Base-by-base conservation (phyloP, 2,888 invertebrate genomes). In the Drepanosiphum platanoidis region DNA sequence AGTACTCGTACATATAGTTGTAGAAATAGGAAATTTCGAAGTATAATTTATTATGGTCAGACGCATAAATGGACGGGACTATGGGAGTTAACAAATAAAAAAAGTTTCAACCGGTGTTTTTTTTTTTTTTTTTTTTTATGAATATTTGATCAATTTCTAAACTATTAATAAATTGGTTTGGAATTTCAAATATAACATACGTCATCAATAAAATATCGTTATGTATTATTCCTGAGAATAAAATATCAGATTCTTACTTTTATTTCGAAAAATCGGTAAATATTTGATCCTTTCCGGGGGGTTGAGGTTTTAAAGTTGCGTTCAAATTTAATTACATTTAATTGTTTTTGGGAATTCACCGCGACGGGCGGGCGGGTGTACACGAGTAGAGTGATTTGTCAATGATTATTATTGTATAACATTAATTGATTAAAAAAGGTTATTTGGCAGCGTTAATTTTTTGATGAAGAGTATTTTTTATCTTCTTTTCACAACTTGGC, bases 131-230 rank as follows among this genome's bases (percentile, higher is more conserved):
- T 5, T 70, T 70, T 70, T n/a, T 36, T 36, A 70, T 70, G 34
- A 70, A 36, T 70, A 70, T 70, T 70, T 70, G 9, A 70, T 70
- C 68, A 36, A n/a, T 70, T 34, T 36, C 36, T 70, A n/a, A n/a
- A 18, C 36, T 70, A 70, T 70, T 70, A 70, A 70, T 36, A 36
- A 36, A 36, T 36, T 36, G 68, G n/a, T 36, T 36, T n/a, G 22
- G n/a, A 66, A 79, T 79, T 77, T 39, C 61, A 32, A n/a, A n/a
- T 13, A 8, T 22, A 27, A 11, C 42, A 42, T 42, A 42, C 42
- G 8, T 42, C 5, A 42, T 42, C 5, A 42, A 42, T 42, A 42
- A 27, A n/a, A 27, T n/a, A 42, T 61, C n/a, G 22, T 9, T 27
- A 61, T 27, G 18, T n/a, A 61, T 61, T 61, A 61, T 27, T n/a